These are phyloP conservation scores for Bolinopsis microptera DNA, from an alignment of 37 sponge, comb jelly and placozoan species.

Conservation along the genomic window DNA sequence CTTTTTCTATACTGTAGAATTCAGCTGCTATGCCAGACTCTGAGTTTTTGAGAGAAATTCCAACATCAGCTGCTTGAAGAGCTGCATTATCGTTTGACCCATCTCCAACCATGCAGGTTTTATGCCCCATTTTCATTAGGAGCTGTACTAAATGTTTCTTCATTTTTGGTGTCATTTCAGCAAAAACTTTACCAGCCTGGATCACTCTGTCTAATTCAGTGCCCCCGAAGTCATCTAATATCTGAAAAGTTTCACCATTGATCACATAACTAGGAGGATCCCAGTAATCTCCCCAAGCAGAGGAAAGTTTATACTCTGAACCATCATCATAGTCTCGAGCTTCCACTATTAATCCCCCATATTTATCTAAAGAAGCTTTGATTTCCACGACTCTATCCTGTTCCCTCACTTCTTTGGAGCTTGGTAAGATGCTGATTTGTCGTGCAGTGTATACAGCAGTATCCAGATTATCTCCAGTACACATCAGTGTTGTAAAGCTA, in stretches of 20 bases:
- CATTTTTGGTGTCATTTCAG: neutral
- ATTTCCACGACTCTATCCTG: neutral
- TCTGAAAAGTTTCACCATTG: neutral
- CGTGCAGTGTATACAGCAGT: slow-evolving; percentile 1
- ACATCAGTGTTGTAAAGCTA: neutral
- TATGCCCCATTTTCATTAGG: neutral
- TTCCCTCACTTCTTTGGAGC: neutral
- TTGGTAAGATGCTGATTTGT: neutral
- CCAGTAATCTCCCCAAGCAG: slow-evolving; percentile 23
- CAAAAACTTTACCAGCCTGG: slow-evolving; percentile 2
- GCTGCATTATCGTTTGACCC: neutral
- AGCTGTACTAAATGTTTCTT: neutral
- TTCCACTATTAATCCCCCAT: neutral
- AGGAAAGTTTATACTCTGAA: neutral
- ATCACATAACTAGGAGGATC: neutral
- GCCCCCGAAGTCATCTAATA: neutral
- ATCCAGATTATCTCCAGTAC: neutral
- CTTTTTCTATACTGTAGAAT: slow-evolving; percentile 9
- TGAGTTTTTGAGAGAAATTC: neutral
- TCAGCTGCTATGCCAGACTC: neutral
- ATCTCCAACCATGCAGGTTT: slow-evolving; percentile 17
- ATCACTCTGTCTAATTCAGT: neutral
- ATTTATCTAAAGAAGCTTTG: neutral
- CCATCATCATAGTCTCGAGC: slow-evolving; percentile 7
- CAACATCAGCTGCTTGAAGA: slow-evolving; percentile 20